phyloP scores from a whole-genome alignment of 2,113 vertebrate species.

The Muntiacus reevesi region DNA sequence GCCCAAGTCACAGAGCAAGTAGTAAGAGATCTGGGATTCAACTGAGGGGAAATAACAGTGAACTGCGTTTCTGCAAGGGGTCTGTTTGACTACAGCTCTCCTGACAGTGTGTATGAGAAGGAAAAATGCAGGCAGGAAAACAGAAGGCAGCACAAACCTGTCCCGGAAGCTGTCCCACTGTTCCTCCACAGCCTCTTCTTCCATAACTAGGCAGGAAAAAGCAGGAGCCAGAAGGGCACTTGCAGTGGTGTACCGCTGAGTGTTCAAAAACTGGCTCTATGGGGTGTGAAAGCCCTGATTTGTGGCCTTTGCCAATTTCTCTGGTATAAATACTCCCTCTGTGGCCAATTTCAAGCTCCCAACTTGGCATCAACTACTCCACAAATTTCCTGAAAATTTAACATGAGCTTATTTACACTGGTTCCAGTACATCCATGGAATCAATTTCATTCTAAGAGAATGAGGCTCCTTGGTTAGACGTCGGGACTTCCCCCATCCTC shows the following conservation, averaged over 20 bases:
- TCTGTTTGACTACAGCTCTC: background rate
- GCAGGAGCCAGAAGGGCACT: background rate
- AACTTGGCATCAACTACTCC: background rate
- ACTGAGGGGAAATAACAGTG: fast-evolving
- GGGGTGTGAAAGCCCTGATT: background rate
- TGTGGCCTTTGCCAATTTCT: background rate
- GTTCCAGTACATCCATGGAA: background rate
- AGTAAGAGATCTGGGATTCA: background rate
- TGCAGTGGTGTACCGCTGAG: background rate
- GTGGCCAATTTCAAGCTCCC: background rate
- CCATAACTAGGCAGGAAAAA: background rate
- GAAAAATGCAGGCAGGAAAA: background rate
- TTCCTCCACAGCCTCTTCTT: background rate
- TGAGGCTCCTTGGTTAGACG: background rate
- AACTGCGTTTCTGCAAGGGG: background rate
- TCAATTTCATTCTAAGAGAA: background rate
- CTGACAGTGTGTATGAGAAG: background rate
- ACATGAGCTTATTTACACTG: background rate
- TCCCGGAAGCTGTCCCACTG: background rate
- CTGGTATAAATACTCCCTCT: background rate
- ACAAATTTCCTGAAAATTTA: background rate
- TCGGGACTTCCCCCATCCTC: background rate
- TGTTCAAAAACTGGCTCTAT: background rate
- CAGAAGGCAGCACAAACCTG: background rate
- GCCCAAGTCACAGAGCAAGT: background rate